phyloP scores from a whole-genome alignment of 2,888 invertebrate genomes.

The Drosophila mimetica region DNA sequence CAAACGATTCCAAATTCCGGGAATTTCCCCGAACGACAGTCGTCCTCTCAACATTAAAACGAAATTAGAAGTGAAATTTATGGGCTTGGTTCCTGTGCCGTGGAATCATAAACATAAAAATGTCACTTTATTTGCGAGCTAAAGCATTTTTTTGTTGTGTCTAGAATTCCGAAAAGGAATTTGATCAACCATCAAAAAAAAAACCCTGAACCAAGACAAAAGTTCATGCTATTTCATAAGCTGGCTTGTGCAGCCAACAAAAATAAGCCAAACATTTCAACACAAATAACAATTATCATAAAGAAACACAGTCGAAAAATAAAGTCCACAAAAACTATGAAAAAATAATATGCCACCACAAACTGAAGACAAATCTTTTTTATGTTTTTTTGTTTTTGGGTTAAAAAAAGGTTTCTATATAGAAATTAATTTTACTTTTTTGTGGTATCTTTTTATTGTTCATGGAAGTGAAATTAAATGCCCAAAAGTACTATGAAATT shows the following conservation, averaged over 20 bases:
- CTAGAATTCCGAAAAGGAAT: constrained; percentile 9
- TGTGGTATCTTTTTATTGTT: constrained; percentile 22
- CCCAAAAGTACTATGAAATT: constrained; percentile 23
- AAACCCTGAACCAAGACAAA: constrained; percentile 19
- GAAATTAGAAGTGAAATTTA: constrained; percentile 34
- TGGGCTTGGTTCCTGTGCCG: constrained; percentile 23
- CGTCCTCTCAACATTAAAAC: constrained; percentile 35
- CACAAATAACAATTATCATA: constrained; percentile 25
- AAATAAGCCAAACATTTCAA: constrained; percentile 1
- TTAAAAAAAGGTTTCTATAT: constrained; percentile 15
- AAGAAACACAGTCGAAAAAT: constrained; percentile 22
- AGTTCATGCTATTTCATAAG: constrained; percentile 20
- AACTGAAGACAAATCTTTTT: constrained; percentile 30
- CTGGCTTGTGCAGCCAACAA: constrained; percentile 1
- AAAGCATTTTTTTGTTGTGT: neutral
- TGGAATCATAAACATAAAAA: constrained; percentile 18
- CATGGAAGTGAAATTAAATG: constrained; percentile 47
- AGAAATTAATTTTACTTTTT: constrained; percentile 34
- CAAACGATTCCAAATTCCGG: constrained; percentile 27
- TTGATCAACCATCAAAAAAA: neutral
- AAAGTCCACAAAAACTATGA: constrained; percentile 11
- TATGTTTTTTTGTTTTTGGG: constrained; percentile 14
- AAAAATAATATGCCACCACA: constrained; percentile 12
- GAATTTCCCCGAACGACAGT: constrained; percentile 14
- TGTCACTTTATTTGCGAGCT: constrained; percentile 8